Evolutionary conservation across 2,113 vertebrate species (phyloP).

Genomic region (Ellobius talpinus): DNA sequence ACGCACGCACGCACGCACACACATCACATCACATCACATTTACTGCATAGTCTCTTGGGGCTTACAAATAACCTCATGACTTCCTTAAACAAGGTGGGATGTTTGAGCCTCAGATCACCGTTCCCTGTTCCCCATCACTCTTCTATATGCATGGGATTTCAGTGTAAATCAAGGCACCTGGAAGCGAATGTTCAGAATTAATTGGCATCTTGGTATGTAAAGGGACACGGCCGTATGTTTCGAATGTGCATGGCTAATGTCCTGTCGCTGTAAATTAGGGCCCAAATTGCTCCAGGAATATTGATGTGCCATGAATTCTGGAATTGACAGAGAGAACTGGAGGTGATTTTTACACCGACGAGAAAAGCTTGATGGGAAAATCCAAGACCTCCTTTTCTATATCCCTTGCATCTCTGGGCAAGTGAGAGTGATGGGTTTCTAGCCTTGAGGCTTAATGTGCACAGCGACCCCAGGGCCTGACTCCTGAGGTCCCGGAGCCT

Average conservation of each 20-base stretch:
- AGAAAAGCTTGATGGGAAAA: too few relatives aligned
- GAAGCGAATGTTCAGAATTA: neutral
- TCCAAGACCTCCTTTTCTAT: fast-evolving
- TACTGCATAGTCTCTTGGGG: fast-evolving
- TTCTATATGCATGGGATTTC: neutral
- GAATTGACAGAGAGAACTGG: neutral
- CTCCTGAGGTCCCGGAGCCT: neutral
- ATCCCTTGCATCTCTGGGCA: neutral
- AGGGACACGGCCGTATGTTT: neutral
- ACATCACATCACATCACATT: too few relatives aligned
- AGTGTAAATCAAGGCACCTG: neutral
- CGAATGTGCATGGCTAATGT: conserved; percentile 6
- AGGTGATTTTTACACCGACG: neutral
- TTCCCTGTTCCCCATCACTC: neutral
- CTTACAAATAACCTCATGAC: neutral
- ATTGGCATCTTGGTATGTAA: conserved; percentile 31
- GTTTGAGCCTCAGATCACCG: neutral
- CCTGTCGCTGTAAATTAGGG: conserved; percentile 48
- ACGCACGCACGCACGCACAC: neutral
- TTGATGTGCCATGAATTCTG: conserved; percentile 32
- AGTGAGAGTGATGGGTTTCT: neutral
- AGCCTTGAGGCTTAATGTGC: fast-evolving
- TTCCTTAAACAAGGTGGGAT: neutral
- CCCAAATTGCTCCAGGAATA: conserved; percentile 24
- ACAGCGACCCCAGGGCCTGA: neutral